Evolutionary conservation across 2,888 invertebrate species (phyloP).

Genomic region (Odontothrips loti): DNA sequence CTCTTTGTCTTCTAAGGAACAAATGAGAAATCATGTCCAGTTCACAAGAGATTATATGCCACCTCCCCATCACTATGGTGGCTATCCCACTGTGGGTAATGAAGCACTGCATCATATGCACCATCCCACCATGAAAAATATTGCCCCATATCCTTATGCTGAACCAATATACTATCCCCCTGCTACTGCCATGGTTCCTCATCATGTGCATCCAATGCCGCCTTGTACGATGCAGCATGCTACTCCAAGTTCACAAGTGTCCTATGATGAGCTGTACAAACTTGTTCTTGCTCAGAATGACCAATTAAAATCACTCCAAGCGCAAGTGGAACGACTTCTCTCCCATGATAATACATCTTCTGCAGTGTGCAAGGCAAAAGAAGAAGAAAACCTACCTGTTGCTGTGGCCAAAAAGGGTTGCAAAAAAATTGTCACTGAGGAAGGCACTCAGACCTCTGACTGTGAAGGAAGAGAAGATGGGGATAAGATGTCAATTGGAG

Average conservation of each 20-base stretch:
- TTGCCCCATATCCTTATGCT: not conserved
- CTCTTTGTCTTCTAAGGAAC: not conserved
- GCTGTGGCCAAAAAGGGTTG: not conserved
- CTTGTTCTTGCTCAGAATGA: conserved; percentile 18
- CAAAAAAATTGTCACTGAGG: not conserved
- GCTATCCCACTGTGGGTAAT: not conserved
- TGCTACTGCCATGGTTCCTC: not conserved
- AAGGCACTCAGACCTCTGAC: not conserved
- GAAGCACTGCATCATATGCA: no score
- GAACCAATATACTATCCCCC: not conserved
- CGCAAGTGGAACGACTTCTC: not conserved
- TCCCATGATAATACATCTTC: not conserved
- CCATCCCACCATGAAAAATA: not conserved
- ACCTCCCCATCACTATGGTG: not conserved
- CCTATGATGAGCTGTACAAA: not conserved
- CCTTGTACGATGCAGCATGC: not conserved
- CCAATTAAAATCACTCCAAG: not conserved
- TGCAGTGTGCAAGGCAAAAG: not conserved
- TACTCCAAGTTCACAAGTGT: not conserved
- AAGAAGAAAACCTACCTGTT: not conserved
- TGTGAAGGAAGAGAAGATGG: not conserved
- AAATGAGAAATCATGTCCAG: not conserved
- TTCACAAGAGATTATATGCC: not conserved
- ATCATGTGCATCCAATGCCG: not conserved
- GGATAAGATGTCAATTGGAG: not conserved